Base-by-base conservation (phyloP, 2,888 invertebrate species). In the Andrena bucephala region DNA sequence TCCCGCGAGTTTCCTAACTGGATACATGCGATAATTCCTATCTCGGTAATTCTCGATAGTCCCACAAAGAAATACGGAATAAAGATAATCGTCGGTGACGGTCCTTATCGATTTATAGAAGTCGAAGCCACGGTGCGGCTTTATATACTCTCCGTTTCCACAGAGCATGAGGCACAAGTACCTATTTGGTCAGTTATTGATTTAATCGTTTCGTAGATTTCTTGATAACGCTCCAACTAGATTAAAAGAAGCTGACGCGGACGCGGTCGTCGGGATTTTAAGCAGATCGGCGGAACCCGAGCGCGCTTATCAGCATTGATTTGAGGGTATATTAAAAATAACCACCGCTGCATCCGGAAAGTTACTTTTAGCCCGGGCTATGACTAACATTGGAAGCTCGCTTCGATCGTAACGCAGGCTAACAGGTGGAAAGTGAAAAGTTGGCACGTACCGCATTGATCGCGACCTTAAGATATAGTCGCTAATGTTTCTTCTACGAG, bases 351-450 rank as follows among this genome's bases (percentile, higher is more conserved):
- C 74, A 85, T 84, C 65, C 77, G 86, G 67, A 71, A 42, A 72
- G 80, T 86, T 92, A 91, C 90, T 90, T 88, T 75, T 68, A 78
- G 72, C 59, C 10, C n/a, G 69, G 85, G 59, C 59, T 72, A 65
- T 69, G 33, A 42, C 75, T 90, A 89, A 85, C 80, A 82, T 89
- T 86, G 89, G 82, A 74, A 63, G 33, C 65, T 70, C 75, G 83
- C 63, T 77, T 73, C 62, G 57, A 77, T 31, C 77, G 84, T 69
- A 77, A 85, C 52, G 13, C 5, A 31, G 67, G 76, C 79, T 86
- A 90, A 92, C 91, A 91, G 91, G 90, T 92, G 91, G 85, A 84
- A 78, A 67, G 63, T 70, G 76, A 76, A 68, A 65, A 74, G 65
- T 83, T 88, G 84, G 83, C 84, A 68, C 69, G 54, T 66, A 48